Evolutionary conservation across 2,113 vertebrate species (phyloP).

Genomic region (Promerops cafer): DNA sequence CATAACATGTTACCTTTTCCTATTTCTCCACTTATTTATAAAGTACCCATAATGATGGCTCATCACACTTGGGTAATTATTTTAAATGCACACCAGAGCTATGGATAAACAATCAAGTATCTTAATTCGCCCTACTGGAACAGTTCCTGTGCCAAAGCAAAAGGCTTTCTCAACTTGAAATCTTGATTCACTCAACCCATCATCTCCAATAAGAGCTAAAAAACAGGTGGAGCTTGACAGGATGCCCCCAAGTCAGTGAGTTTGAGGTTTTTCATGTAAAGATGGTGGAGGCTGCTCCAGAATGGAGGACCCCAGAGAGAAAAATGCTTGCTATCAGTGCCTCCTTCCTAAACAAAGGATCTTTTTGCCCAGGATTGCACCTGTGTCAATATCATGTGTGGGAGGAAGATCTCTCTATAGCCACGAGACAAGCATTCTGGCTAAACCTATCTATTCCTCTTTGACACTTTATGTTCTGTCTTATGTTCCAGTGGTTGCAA

Average conservation of each 20-base stretch:
- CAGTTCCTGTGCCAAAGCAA: neutral
- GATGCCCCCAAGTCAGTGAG: neutral
- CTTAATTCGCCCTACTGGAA: neutral
- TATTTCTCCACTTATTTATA: neutral
- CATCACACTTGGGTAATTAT: neutral
- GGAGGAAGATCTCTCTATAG: neutral
- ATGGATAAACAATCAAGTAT: neutral
- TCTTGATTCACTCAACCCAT: neutral
- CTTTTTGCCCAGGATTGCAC: neutral
- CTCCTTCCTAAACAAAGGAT: neutral
- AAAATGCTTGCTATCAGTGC: neutral
- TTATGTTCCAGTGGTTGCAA: slow-evolving; percentile 26
- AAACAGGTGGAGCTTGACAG: neutral
- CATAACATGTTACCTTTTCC: neutral
- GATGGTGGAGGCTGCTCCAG: neutral
- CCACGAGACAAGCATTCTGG: neutral
- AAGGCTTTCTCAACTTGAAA: neutral
- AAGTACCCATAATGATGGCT: neutral
- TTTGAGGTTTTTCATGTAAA: neutral
- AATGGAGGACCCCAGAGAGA: neutral
- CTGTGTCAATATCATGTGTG: neutral
- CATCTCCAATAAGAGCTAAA: neutral
- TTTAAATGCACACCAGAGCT: neutral
- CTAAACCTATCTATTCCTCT: neutral
- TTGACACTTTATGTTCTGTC: neutral